Conservation (phyloP, 2,797 vertebrate species). For the Pampus argenteus region DNA sequence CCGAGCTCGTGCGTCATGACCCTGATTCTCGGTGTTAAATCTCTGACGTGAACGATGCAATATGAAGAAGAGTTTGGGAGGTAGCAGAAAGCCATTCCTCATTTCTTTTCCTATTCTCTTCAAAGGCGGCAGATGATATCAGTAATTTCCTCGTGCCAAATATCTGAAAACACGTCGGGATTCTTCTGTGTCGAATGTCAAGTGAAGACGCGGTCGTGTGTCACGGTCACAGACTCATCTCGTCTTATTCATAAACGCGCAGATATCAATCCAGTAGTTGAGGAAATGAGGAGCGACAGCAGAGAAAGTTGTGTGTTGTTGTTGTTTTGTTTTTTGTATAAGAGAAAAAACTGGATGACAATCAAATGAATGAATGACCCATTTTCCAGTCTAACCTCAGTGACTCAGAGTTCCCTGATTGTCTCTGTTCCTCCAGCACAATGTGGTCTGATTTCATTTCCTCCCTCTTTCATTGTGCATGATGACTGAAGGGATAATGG, state of each 20-base stretch:
- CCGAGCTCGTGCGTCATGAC: conserved; percentile 37
- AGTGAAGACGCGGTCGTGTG: background rate
- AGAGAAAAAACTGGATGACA: conserved; percentile 31
- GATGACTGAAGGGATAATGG: conserved; percentile 54
- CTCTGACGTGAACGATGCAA: conserved; percentile 44
- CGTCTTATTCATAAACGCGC: conserved; percentile 23
- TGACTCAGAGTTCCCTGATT: conserved; percentile 42
- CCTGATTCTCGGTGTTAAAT: conserved; percentile 37
- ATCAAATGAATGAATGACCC: conserved; percentile 50
- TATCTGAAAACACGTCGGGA: background rate
- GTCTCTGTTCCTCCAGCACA: conserved; percentile 41
- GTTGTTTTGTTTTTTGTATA: too few species aligned
- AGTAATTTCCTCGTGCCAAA: conserved; percentile 41
- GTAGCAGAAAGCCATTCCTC: conserved; percentile 15
- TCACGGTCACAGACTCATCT: background rate
- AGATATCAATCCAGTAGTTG: background rate
- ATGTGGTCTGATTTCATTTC: conserved; percentile 57
- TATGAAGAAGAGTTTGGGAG: conserved; percentile 34
- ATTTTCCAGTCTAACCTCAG: conserved; percentile 31
- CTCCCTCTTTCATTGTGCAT: conserved; percentile 12
- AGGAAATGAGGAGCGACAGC: background rate
- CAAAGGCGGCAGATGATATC: conserved; percentile 33
- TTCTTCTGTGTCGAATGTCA: background rate
- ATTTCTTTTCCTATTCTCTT: conserved; percentile 37
- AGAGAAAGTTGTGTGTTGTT: conserved; percentile 27